Evolutionary conservation across 2,888 invertebrate species (phyloP).

Genomic region (Nomada lathburiana): DNA sequence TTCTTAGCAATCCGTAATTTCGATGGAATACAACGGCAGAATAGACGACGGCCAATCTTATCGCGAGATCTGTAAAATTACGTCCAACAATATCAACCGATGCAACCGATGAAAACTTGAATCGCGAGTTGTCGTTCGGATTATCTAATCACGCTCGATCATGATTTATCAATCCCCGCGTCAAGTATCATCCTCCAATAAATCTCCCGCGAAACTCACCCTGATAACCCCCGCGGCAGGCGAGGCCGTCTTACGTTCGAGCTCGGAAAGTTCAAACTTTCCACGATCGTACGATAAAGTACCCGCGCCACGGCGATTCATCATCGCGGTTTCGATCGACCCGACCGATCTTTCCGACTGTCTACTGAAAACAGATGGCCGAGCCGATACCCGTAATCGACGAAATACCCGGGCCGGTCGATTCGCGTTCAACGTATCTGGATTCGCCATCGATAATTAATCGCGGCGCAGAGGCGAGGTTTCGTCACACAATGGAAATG

Average conservation of each 20-base stretch:
- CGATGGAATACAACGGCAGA: too few relatives aligned
- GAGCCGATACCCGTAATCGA: slow-evolving; percentile 29
- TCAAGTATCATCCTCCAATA: background rate
- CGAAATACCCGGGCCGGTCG: slow-evolving; percentile 44
- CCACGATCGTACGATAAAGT: slow-evolving; percentile 28
- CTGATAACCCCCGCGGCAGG: slow-evolving; percentile 5
- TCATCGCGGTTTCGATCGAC: slow-evolving; percentile 33
- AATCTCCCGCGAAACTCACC: slow-evolving; percentile 11
- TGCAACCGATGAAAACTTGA: background rate
- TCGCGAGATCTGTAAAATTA: background rate
- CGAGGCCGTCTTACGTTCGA: background rate
- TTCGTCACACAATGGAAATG: slow-evolving; percentile 66
- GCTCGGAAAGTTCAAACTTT: slow-evolving; percentile 32
- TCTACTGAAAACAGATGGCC: slow-evolving; percentile 22
- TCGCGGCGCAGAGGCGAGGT: slow-evolving; percentile 47
- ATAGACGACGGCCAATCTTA: too few relatives aligned
- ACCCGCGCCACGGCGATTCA: slow-evolving; percentile 28
- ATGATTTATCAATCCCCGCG: slow-evolving; percentile 1
- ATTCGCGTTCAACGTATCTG: slow-evolving; percentile 47
- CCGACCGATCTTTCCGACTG: slow-evolving; percentile 15
- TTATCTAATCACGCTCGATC: background rate
- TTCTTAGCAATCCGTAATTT: too few relatives aligned
- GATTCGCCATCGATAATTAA: slow-evolving; percentile 63
- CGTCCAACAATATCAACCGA: background rate
- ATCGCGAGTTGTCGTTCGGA: background rate